Conservation (phyloP, 2,113 vertebrate species). For the Calyptomena viridis region DNA sequence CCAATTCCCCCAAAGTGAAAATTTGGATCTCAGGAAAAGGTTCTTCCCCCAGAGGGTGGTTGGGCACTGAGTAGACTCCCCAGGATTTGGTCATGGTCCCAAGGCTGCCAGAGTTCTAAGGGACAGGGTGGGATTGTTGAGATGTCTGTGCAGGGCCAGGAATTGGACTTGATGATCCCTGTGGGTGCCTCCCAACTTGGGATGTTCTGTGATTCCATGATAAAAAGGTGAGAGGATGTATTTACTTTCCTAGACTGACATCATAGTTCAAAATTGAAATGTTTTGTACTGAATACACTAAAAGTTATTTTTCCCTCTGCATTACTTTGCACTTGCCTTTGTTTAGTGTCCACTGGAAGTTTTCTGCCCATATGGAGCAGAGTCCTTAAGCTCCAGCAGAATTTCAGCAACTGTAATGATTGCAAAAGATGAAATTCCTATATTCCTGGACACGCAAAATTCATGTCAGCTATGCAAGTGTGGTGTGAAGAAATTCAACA, state of each 20-base stretch:
- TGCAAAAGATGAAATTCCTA: neutral
- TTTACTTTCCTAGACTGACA: neutral
- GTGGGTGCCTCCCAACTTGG: neutral
- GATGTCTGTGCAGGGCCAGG: neutral
- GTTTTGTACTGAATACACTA: neutral
- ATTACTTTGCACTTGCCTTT: neutral
- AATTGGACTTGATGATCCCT: fast-evolving
- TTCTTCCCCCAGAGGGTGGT: neutral
- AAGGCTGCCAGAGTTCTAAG: neutral
- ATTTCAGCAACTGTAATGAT: neutral
- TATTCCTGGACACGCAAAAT: neutral
- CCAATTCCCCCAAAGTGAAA: neutral
- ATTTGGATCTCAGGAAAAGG: neutral
- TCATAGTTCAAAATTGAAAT: neutral
- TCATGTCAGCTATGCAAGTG: neutral
- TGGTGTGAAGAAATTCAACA: neutral
- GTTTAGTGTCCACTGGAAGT: neutral
- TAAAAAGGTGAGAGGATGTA: neutral
- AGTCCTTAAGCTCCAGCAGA: neutral
- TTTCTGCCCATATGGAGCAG: neutral
- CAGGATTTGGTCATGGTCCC: neutral
- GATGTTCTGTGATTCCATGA: neutral
- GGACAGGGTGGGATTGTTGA: neutral
- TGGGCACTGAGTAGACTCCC: neutral
- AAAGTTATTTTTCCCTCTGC: neutral